These are phyloP conservation scores for Caracal caracal DNA, from an alignment of 2,113 vertebrate species.

Conservation along the genomic window DNA sequence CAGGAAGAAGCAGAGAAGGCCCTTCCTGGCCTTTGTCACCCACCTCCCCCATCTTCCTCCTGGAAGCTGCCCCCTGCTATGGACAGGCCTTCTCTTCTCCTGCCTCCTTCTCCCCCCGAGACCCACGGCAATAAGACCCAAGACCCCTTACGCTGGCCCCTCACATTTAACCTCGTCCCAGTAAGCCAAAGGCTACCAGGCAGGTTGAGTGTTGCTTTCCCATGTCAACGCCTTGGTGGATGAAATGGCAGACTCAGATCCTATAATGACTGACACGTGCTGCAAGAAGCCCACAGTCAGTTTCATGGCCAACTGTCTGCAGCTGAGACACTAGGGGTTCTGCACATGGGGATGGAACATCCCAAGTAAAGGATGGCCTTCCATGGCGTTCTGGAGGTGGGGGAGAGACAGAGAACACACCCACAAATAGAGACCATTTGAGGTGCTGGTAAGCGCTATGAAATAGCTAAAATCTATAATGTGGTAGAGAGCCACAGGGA, in stretches of 20 bases:
- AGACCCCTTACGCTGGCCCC: not conserved
- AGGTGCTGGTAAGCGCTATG: not conserved
- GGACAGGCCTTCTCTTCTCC: not conserved
- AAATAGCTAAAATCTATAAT: not conserved
- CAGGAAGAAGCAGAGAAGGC: not conserved
- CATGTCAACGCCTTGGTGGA: not conserved
- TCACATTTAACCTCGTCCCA: not conserved
- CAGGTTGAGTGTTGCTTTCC: fast-evolving
- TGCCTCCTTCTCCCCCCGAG: not conserved
- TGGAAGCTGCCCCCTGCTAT: not conserved
- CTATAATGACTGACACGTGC: not conserved
- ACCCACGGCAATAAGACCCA: not conserved
- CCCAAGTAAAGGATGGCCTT: not conserved
- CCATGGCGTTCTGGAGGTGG: not conserved
- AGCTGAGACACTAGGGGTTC: not conserved
- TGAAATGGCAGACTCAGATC: fast-evolving
- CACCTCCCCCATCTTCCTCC: not conserved
- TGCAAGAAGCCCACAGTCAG: not conserved
- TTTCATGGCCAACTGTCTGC: not conserved
- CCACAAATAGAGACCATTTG: not conserved
- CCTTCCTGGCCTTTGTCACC: not conserved
- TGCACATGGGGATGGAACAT: fast-evolving
- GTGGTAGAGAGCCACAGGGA: not conserved
- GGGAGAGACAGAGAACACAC: not conserved
- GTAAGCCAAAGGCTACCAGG: not conserved